These are phyloP conservation scores for Fopius arisanus DNA, from an alignment of 1,140 invertebrate genomes.

Conservation along the genomic window DNA sequence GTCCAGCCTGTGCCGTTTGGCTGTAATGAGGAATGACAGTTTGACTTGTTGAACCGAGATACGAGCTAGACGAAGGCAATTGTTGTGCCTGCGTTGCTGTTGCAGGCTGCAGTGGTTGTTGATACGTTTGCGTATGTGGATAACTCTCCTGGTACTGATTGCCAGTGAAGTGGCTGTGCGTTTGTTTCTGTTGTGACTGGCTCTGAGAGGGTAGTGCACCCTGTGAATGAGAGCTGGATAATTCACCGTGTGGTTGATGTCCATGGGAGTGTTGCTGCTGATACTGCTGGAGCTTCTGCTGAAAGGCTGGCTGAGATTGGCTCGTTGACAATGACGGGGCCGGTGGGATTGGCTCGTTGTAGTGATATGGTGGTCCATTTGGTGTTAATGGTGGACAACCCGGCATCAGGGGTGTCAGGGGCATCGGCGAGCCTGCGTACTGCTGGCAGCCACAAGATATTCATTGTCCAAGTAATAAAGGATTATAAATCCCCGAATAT, in stretches of 20 bases:
- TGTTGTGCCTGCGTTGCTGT: conserved; percentile 43
- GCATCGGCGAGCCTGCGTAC: conserved; percentile 61
- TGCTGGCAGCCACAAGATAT: conserved; percentile 31
- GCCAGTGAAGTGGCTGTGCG: conserved; percentile 58
- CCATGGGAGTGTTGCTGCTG: conserved; percentile 47
- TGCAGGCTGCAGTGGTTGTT: conserved; percentile 55
- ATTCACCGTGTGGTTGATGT: conserved; percentile 46
- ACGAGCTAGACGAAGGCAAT: conserved; percentile 55
- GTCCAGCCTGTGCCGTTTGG: conserved; percentile 51
- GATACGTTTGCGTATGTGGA: conserved; percentile 63
- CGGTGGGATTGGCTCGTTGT: conserved; percentile 61
- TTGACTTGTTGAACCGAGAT: conserved; percentile 56
- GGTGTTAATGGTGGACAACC: conserved; percentile 60
- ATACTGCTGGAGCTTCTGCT: conserved; percentile 57
- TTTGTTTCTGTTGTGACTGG: conserved; percentile 46
- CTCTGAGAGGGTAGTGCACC: conserved; percentile 46
- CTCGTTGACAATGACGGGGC: conserved; percentile 65
- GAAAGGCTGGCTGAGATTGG: conserved; percentile 65
- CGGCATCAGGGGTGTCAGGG: conserved; percentile 61
- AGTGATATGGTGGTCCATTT: conserved; percentile 62
- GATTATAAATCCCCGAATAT: background rate
- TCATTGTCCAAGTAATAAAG: background rate
- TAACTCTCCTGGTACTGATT: conserved; percentile 64
- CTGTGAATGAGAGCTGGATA: conserved; percentile 49
- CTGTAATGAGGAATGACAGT: conserved; percentile 57